phyloP scores from a whole-genome alignment of 2,797 vertebrate species.

The Knipowitschia caucasica region DNA sequence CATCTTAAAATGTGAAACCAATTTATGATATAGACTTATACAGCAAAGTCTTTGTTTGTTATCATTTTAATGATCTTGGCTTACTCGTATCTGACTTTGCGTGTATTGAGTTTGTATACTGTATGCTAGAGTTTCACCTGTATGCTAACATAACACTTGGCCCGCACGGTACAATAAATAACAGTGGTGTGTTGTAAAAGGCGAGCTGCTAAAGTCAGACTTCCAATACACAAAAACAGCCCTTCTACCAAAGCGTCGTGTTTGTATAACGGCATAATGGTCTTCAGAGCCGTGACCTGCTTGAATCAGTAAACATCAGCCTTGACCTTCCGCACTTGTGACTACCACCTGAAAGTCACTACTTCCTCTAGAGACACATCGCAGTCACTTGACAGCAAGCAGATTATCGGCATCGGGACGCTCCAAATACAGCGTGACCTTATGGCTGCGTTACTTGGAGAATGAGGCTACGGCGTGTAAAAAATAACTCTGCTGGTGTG shows the following conservation, averaged over 20 bases:
- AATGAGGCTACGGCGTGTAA: constrained; percentile 3
- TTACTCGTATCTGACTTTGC: too few species aligned
- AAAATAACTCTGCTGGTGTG: constrained; percentile 16
- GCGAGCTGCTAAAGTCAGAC: neutral
- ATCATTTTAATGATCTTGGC: too few species aligned
- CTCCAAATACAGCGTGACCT: constrained; percentile 21
- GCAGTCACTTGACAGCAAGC: constrained; percentile 18
- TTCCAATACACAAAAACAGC: neutral
- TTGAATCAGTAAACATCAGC: constrained; percentile 14
- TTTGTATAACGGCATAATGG: neutral
- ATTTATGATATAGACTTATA: too few species aligned
- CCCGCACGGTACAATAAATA: too few species aligned
- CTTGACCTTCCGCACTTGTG: constrained; percentile 31
- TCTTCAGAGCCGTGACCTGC: constrained; percentile 1
- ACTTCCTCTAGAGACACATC: constrained; percentile 8
- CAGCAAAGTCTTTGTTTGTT: too few species aligned
- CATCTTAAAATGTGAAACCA: too few species aligned
- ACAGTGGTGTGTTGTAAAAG: neutral
- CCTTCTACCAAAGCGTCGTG: neutral
- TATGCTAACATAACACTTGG: too few species aligned
- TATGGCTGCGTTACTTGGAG: neutral
- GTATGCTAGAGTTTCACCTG: too few species aligned
- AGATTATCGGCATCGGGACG: constrained; percentile 17
- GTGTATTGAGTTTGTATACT: too few species aligned
- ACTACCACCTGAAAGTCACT: constrained; percentile 41